Evolutionary conservation across 2,888 invertebrate species (phyloP).

Genomic region (Oxystoma pomonae): DNA sequence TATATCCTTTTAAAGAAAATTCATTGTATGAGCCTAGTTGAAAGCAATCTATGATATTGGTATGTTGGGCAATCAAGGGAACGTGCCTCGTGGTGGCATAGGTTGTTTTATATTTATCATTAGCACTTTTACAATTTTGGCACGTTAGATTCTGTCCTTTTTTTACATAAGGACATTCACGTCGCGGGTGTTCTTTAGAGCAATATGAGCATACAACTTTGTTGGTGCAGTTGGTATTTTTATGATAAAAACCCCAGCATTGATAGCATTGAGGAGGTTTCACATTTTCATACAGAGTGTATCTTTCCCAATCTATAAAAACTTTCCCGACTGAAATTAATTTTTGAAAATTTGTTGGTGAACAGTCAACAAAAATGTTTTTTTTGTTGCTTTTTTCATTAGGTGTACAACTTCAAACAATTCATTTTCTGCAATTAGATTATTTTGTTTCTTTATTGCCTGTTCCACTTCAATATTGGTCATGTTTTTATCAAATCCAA

Average conservation of each 20-base stretch:
- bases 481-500: neutral
- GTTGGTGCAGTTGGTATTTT: constrained; percentile 1
- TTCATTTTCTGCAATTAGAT: constrained; percentile 1
- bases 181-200: constrained; percentile 1
- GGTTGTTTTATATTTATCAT: constrained; percentile 8
- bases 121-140: constrained; percentile 4
- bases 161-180: neutral
- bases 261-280: constrained; percentile 1
- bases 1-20: neutral
- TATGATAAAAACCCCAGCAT: constrained; percentile 10
- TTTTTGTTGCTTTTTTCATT: neutral
- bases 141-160: neutral
- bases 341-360: constrained; percentile 8
- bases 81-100: too few species aligned
- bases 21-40: neutral
- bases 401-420: neutral
- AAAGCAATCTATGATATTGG: neutral
- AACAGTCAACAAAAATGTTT: constrained; percentile 4
- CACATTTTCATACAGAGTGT: constrained; percentile 9
- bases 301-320: constrained; percentile 9
- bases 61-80: too few species aligned
- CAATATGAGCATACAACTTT: constrained; percentile 6
- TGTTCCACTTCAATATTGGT: constrained; percentile 3
- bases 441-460: constrained; percentile 1
- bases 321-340: neutral